Conservation (phyloP, 2,888 invertebrate species). For the Euzophera pinguis region DNA sequence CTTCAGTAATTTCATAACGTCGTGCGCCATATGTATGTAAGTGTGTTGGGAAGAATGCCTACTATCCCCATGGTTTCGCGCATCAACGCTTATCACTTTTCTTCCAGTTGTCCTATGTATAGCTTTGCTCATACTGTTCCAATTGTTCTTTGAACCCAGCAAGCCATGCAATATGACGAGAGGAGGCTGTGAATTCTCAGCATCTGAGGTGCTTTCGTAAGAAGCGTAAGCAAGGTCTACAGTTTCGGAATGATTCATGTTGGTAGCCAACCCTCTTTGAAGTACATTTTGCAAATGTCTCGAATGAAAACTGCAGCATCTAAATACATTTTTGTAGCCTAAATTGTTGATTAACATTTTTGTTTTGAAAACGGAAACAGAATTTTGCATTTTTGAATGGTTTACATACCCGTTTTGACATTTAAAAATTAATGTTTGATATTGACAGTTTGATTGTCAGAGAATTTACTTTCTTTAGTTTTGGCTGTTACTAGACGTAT, state of each 20-base stretch:
- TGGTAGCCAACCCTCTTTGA: conserved; percentile 35
- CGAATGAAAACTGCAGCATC: conserved; percentile 26
- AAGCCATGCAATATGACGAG: conserved; percentile 93
- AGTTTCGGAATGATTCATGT: conserved; percentile 62
- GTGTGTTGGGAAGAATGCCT: conserved; percentile 87
- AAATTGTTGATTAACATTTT: conserved; percentile 49
- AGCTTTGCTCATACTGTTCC: conserved; percentile 91
- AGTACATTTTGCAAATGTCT: conserved; percentile 31
- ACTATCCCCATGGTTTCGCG: conserved; percentile 97
- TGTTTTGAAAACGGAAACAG: conserved; percentile 20
- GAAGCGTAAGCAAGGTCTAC: conserved; percentile 84
- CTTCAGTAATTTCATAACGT: conserved; percentile 80
- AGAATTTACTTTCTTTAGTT: too few species aligned
- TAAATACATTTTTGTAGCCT: conserved; percentile 33
- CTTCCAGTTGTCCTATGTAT: conserved; percentile 83
- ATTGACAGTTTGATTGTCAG: too few species aligned
- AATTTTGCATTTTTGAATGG: conserved; percentile 34
- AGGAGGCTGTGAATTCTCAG: conserved; percentile 71
- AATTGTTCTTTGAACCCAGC: conserved; percentile 95
- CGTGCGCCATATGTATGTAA: conserved; percentile 86
- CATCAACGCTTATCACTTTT: conserved; percentile 91
- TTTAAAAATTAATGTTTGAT: background rate
- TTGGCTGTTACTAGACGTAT: too few species aligned
- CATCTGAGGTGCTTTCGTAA: conserved; percentile 77
- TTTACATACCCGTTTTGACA: conserved; percentile 20